phyloP scores from a whole-genome alignment of 2,888 invertebrate species.

The Chaitophorus viminalis region DNA sequence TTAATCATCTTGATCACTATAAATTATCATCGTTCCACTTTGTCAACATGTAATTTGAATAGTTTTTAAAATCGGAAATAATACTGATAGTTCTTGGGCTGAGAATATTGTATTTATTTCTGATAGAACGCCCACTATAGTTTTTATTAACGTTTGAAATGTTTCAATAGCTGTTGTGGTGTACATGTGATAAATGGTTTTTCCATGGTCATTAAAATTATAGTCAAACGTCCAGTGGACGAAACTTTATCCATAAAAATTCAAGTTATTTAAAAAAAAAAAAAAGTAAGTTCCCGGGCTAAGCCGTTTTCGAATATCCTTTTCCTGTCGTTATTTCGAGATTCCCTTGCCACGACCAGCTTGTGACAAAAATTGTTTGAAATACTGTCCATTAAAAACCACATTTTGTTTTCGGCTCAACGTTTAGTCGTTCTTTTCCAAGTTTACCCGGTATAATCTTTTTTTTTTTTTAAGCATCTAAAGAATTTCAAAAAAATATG shows the following conservation, averaged over 20 bases:
- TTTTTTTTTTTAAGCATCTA: not conserved
- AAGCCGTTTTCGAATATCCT: constrained; percentile 3
- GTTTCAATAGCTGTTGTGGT: constrained; percentile 34
- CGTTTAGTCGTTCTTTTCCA: not conserved
- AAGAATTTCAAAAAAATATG: constrained; percentile 30
- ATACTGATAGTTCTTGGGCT: too few relatives aligned
- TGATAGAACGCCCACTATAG: not conserved
- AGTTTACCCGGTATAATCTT: not conserved
- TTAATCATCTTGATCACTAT: too few relatives aligned
- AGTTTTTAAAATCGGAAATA: too few relatives aligned
- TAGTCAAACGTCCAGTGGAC: not conserved
- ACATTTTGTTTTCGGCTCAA: constrained; percentile 25
- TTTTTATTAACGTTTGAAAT: not conserved
- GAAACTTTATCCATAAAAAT: constrained; percentile 49
- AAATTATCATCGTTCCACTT: too few relatives aligned
- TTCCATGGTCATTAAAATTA: constrained; percentile 22
- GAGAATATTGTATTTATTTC: not conserved
- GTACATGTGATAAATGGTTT: constrained; percentile 16
- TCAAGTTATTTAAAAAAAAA: constrained; percentile 10
- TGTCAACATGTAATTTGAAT: too few relatives aligned
- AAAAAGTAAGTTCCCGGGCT: not conserved
- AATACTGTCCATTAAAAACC: constrained; percentile 22
- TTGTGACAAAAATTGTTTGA: constrained; percentile 1
- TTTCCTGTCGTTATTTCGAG: constrained; percentile 7
- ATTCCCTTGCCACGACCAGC: not conserved